A percentile compares a stretch with the other conserved stretches of the same genome.
phyloP scores from a whole-genome alignment of 2,113 vertebrate species.

The Eulemur macaco region DNA sequence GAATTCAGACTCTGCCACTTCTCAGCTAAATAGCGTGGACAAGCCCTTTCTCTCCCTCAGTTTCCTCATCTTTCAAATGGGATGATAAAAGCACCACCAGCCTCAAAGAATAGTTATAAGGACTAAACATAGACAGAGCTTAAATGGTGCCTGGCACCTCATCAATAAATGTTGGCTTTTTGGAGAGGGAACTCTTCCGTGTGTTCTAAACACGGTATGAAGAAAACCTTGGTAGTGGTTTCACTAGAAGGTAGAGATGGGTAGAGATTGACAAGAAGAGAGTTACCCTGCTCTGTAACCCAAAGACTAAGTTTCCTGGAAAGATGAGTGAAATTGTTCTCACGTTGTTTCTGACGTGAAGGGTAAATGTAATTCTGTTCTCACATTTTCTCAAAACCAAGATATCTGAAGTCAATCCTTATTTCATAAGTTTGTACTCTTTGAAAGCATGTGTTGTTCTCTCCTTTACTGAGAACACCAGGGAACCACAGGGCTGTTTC shows the following conservation, averaged over 20 bases:
- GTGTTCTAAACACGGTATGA: neutral
- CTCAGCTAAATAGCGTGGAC: neutral
- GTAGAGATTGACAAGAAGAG: neutral
- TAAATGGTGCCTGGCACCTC: neutral
- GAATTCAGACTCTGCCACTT: neutral
- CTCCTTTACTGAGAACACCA: neutral
- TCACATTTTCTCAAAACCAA: neutral
- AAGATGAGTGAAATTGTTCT: neutral
- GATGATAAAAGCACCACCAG: neutral
- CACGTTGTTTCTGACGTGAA: neutral
- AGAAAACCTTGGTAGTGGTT: neutral
- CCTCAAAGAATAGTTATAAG: neutral
- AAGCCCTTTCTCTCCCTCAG: neutral
- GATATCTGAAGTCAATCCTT: neutral
- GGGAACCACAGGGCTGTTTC: accelerated
- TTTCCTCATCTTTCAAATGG: neutral
- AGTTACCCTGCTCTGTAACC: neutral
- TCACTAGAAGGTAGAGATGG: neutral
- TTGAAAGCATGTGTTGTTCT: neutral
- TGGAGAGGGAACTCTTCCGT: neutral
- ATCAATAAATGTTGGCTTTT: neutral
- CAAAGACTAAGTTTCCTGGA: neutral
- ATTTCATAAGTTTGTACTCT: neutral
- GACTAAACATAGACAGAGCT: neutral
- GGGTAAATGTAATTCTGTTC: neutral